These are phyloP conservation scores for Platichthys flesus DNA, from an alignment of 2,113 vertebrate genomes.

Conservation along the genomic window DNA sequence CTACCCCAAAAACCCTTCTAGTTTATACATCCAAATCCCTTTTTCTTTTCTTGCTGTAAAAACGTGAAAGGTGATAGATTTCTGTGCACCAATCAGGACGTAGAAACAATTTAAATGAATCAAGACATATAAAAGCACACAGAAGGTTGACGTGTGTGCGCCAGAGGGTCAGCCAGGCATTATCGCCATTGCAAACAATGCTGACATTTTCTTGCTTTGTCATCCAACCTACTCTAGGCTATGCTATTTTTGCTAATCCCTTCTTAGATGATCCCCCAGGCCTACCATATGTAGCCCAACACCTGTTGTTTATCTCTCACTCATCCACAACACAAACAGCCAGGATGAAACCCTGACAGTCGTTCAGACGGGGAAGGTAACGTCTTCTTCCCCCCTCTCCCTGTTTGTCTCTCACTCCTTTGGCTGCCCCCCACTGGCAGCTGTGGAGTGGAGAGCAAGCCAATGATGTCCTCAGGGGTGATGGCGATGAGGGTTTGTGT, in stretches of 20 bases:
- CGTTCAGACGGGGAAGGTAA: slow-evolving; percentile 8
- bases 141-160: not conserved
- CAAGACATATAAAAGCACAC: slow-evolving; percentile 5
- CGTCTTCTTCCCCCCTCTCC: slow-evolving; percentile 2
- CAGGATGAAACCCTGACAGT: slow-evolving; percentile 17
- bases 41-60: not conserved
- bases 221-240: slow-evolving; percentile 65
- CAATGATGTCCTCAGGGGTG: slow-evolving; percentile 80
- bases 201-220: slow-evolving; percentile 63
- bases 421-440: slow-evolving; percentile 70
- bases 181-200: slow-evolving; percentile 32
- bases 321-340: slow-evolving; percentile 40
- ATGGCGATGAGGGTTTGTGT: slow-evolving; percentile 78
- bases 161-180: slow-evolving; percentile 4
- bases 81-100: not conserved
- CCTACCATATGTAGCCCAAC: slow-evolving; percentile 49
- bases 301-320: slow-evolving; percentile 77
- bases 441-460: slow-evolving; percentile 74
- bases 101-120: not conserved
- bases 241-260: slow-evolving; percentile 62
- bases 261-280: slow-evolving; percentile 54
- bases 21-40: not conserved
- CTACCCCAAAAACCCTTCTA: too few relatives aligned
- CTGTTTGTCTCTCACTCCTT: not conserved
- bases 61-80: not conserved